Base-by-base conservation (phyloP, 1,140 invertebrate genomes). In the Drosophila sulfurigaster region DNA sequence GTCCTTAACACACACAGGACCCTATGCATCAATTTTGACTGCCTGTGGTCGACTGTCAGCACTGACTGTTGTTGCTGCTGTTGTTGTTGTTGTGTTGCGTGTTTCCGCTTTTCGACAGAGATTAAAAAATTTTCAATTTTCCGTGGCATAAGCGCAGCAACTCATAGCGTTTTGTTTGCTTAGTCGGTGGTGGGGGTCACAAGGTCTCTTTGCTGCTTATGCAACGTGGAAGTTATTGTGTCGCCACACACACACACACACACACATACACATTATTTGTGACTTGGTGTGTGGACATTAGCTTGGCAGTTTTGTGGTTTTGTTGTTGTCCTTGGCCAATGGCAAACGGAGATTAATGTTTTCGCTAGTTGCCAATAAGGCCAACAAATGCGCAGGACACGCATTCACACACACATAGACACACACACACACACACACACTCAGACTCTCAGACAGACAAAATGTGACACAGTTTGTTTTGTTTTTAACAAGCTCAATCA, bases 301-400 rank as follows among this genome's bases (percentile, higher is more conserved):
- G 62, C 60, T 38, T 60, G 54, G 54, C 46, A 62, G 51, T 71
- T 79, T 76, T 79, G 73, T 59, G 64, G 73, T 63, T 48, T 59
- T 72, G 25, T 64, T 72, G 74, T 76, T 77, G 67, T 75, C 45
- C 79, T 74, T 82, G 72, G 71, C 78, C 81, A 82, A 89, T 86
- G 87, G 87, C 69, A 87, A 90, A 81, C 87, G 87, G 87, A 90
- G 87, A 90, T 90, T 90, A 90, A 90, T 90, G 87, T 75, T 90
- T 72, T 82, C 45, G 54, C 52, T 59, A 49, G 66, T 60, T 41
- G 76, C 60, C 76, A 63, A 78, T 75, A 70, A 78, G 66, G 49
- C 38, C 10, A 16, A 66, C 35, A 49, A 30, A 48, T 16, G n/a
- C 46, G 43, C 49, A 38, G 35, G 38, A 11, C 28, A 49, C 30